A percentile compares a stretch with the other conserved stretches of the same genome.
phyloP scores from a whole-genome alignment of 2,113 vertebrate genomes.

The Myotis davidii region DNA sequence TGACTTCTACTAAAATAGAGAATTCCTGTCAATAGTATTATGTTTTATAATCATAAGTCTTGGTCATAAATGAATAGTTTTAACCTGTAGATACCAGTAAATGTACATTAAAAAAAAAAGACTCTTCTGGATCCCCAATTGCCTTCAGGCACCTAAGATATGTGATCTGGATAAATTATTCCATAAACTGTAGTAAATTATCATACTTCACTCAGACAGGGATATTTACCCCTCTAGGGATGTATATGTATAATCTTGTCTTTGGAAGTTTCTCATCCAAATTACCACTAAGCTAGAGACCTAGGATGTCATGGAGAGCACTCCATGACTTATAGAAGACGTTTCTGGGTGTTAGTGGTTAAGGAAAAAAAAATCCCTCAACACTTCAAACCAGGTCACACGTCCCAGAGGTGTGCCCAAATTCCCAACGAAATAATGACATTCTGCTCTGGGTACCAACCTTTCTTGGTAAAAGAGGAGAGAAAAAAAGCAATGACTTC shows the following conservation, averaged over 20 bases:
- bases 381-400: background rate
- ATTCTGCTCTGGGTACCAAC: background rate
- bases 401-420: background rate
- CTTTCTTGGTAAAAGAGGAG: background rate
- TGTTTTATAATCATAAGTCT: background rate
- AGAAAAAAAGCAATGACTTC: conserved; percentile 31
- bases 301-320: background rate
- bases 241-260: background rate
- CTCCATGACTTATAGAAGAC: background rate
- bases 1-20: background rate
- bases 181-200: background rate
- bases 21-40: background rate
- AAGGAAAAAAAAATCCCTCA: background rate
- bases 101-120: background rate
- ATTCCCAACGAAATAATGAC: conserved; percentile 27
- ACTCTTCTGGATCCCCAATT: background rate
- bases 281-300: background rate
- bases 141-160: background rate
- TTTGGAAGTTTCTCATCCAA: background rate
- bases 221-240: background rate
- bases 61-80: background rate
- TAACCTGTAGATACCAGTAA: background rate
- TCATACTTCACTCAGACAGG: background rate
- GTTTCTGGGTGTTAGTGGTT: background rate
- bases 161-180: background rate